phyloP scores from a whole-genome alignment of 2,888 invertebrate genomes.

The Salpingus planirostris region DNA sequence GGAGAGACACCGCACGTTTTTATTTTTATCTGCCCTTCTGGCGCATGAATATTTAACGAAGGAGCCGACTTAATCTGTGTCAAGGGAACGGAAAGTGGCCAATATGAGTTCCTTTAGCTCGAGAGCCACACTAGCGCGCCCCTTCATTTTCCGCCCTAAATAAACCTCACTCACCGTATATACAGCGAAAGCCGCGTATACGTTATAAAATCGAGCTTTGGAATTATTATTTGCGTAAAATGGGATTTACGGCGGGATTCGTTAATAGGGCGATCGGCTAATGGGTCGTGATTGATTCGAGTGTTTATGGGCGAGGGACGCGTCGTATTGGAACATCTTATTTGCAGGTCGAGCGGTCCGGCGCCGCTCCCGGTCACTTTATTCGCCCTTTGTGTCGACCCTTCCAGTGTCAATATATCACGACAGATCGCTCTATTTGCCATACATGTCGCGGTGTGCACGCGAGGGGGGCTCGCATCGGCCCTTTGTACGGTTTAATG shows the following conservation, averaged over 20 bases:
- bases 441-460: slow-evolving; percentile 27
- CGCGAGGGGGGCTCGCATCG: no score
- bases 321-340: slow-evolving; percentile 33
- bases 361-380: slow-evolving; percentile 36
- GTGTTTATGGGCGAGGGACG: no score
- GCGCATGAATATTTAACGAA: slow-evolving; percentile 52
- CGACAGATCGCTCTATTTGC: slow-evolving; percentile 32
- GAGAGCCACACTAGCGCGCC: no score
- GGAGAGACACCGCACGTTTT: no score
- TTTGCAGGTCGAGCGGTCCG: slow-evolving; percentile 36
- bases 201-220: no score
- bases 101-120: slow-evolving; percentile 43
- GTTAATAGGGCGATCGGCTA: no score
- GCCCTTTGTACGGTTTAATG: no score
- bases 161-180: no score
- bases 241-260: no score
- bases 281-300: no score
- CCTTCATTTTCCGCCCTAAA: slow-evolving; percentile 16
- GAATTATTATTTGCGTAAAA: no score
- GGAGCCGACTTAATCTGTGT: slow-evolving; percentile 51
- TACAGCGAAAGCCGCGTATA: no score
- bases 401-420: slow-evolving; percentile 39
- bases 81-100: slow-evolving; percentile 44
- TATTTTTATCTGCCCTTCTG: slow-evolving; percentile 50
- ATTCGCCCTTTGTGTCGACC: slow-evolving; percentile 33